Evolutionary conservation across 1,140 invertebrate genomes (phyloP), one percentile per base, ranked within the genome.

Genomic region (Penaeus chinensis): DNA sequence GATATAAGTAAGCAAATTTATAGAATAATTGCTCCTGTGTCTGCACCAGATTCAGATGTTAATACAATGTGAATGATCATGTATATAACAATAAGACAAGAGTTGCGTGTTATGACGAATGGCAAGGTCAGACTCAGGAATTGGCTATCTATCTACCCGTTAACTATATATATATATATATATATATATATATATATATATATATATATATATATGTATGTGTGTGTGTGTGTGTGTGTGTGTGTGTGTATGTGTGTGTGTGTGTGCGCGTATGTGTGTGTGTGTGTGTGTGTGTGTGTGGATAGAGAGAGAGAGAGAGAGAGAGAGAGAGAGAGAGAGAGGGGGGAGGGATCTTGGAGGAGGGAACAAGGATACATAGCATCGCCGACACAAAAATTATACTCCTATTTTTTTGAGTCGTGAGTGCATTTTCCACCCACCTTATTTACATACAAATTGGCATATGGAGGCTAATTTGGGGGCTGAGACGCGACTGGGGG

Each of bases 381-480:
- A 62, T 80, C 84, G 69, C n/a, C 84, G 66, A 62, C 77, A 86
- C 47, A 62, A 76, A 85, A 63, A 80, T 77, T 32, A 86, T 80
- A 81, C 63, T 79, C 61, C 60, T 62, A 81, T 80, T 81, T 86
- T 86, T 86, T 86, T 62, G 77, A 71, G 78, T 81, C 77, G 19
- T 60, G 20, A 78, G 62, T 86, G 84, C 84, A 86, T 86, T 86
- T 86, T 86, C 84, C 63, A 81, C 66, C 84, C 84, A 16, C 62
- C 84, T 86, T 81, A 86, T 86, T 86, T 86, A 62, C 84, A 86
- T 86, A 86, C 84, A 86, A 81, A 86, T 86, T 86, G 84, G 77
- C 84, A 86, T 86, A 86, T 86, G 84, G 84, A 80, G 84, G 66
- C 84, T 86, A 86, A 86, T 86, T 86, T 86, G 37, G 84, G 74